phyloP scores from a whole-genome alignment of 1,140 invertebrate genomes.

The Lethrus apterus region DNA sequence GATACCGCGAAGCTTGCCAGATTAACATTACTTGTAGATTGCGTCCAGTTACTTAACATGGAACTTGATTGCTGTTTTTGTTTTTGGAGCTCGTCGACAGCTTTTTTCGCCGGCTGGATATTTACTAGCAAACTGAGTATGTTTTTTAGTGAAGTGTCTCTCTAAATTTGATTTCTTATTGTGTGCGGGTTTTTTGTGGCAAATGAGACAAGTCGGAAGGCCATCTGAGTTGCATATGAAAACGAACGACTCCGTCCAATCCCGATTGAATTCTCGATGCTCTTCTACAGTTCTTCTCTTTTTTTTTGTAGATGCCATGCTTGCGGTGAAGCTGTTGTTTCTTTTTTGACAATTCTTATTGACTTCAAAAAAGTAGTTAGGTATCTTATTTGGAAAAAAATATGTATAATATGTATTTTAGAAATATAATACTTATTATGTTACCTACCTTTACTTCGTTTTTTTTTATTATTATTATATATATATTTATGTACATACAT shows the following conservation, averaged over 20 bases:
- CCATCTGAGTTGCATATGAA: slow-evolving; percentile 22
- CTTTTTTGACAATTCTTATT: too few relatives aligned
- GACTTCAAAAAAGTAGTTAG: too few relatives aligned
- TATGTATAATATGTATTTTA: too few relatives aligned
- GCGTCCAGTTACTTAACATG: slow-evolving; percentile 31
- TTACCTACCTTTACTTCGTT: too few relatives aligned
- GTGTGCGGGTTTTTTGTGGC: slow-evolving; percentile 22
- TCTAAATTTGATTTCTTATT: slow-evolving; percentile 30
- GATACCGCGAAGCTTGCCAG: slow-evolving; percentile 28
- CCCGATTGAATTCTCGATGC: slow-evolving; percentile 24
- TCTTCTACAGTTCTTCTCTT: slow-evolving; percentile 26
- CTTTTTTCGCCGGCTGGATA: slow-evolving; percentile 1
- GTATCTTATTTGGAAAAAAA: too few relatives aligned
- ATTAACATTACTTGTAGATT: slow-evolving; percentile 35
- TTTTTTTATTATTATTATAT: too few relatives aligned
- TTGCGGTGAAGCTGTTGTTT: too few relatives aligned
- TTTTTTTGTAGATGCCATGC: too few relatives aligned
- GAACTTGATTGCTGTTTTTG: slow-evolving; percentile 21
- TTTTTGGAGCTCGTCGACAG: slow-evolving; percentile 28
- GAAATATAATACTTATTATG: too few relatives aligned
- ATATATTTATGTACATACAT: too few relatives aligned
- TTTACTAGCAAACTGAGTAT: slow-evolving; percentile 5
- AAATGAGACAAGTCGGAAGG: slow-evolving; percentile 27
- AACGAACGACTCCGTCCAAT: slow-evolving; percentile 25
- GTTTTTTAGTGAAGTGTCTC: slow-evolving; percentile 33